Percentiles rank a stretch among this genome's conserved stretches.
phyloP scores from a whole-genome alignment of 2,888 invertebrate genomes.

The Sarcophaga rosellei region DNA sequence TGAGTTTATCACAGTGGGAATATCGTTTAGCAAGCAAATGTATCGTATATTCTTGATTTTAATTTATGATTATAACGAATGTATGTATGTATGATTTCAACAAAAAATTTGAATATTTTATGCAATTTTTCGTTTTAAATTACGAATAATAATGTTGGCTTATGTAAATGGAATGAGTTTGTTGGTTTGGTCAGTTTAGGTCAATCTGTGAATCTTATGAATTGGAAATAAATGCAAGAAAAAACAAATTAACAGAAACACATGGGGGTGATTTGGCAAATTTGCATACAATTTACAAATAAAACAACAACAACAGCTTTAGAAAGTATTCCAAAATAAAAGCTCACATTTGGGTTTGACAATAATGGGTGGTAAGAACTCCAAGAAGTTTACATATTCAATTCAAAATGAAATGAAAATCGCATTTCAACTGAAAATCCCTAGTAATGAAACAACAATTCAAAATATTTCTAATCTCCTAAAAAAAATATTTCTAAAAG shows the following conservation, averaged over 20 bases:
- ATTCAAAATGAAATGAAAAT: too few species aligned
- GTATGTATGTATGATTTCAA: neutral
- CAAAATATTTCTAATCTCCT: too few species aligned
- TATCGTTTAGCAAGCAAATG: slow-evolving; percentile 39
- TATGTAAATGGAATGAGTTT: slow-evolving; percentile 33
- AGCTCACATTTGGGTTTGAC: too few species aligned
- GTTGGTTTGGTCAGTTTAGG: slow-evolving; percentile 27
- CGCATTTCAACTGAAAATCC: too few species aligned
- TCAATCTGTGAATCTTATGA: slow-evolving; percentile 18
- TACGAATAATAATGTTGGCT: slow-evolving; percentile 23
- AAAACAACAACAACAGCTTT: too few species aligned
- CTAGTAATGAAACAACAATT: too few species aligned
- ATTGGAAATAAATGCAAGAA: neutral
- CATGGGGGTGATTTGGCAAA: slow-evolving; percentile 32
- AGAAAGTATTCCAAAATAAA: too few species aligned
- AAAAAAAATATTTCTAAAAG: too few species aligned
- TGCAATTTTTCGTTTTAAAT: slow-evolving; percentile 33
- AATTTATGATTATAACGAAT: slow-evolving; percentile 35
- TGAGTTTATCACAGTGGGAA: slow-evolving; percentile 60
- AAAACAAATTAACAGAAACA: neutral
- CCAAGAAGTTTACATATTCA: too few species aligned
- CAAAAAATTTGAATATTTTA: slow-evolving; percentile 4
- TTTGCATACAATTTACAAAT: neutral
- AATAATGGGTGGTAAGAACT: too few species aligned
- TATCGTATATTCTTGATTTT: slow-evolving; percentile 51